phyloP scores from a whole-genome alignment of 2,888 invertebrate species.

The Linyphia triangularis region DNA sequence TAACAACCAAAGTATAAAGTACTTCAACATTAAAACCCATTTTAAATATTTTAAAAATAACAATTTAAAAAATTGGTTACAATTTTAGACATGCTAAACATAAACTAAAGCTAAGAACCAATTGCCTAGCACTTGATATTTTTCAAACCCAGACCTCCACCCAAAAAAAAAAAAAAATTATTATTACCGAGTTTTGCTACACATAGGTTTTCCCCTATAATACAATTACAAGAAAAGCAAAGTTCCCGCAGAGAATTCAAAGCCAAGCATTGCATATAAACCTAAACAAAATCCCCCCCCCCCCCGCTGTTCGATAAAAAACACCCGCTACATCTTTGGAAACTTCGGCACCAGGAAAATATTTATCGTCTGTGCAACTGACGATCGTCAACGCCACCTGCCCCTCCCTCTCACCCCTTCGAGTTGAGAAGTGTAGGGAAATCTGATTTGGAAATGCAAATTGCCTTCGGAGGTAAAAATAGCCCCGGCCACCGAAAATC shows the following conservation, averaged over 20 bases:
- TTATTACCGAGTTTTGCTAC: no score
- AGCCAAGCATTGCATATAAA: not conserved
- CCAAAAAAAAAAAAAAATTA: no score
- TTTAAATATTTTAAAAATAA: no score
- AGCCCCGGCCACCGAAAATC: constrained; percentile 3
- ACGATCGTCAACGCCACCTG: not conserved
- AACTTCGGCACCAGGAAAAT: not conserved
- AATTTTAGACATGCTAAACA: no score
- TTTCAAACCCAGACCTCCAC: no score
- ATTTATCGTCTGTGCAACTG: not conserved
- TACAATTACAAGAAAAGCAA: not conserved
- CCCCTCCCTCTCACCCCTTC: not conserved
- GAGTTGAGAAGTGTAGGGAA: not conserved
- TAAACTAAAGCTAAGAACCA: no score
- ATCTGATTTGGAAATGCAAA: constrained; percentile 3
- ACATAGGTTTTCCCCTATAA: not conserved
- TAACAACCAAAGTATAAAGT: no score
- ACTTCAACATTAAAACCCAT: no score
- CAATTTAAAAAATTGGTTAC: no score
- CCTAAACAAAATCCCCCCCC: not conserved
- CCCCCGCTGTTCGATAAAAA: not conserved
- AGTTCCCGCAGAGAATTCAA: not conserved
- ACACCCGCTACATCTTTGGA: not conserved
- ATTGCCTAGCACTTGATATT: no score
- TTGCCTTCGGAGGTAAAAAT: not conserved